These are phyloP conservation scores for Mythimna impura DNA, from an alignment of 2,888 invertebrate species.

Conservation along the genomic window DNA sequence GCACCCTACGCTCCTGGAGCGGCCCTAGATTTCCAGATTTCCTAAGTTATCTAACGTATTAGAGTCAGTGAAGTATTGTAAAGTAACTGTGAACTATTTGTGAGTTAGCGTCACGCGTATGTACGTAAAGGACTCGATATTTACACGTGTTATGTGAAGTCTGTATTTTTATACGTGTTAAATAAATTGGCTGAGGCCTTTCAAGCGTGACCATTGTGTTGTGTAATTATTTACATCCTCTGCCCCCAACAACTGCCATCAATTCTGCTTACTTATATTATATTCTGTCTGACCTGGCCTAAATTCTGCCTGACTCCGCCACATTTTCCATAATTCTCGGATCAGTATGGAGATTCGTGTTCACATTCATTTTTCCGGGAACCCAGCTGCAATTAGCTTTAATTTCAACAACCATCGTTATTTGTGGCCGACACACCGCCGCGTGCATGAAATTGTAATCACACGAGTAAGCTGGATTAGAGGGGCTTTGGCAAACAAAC, in stretches of 20 bases:
- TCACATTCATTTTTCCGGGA: constrained; percentile 18
- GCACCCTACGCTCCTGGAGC: too few relatives aligned
- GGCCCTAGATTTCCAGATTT: too few relatives aligned
- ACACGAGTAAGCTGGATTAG: constrained; percentile 9
- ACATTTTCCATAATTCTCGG: constrained; percentile 30
- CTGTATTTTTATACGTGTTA: too few relatives aligned
- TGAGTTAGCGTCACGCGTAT: too few relatives aligned
- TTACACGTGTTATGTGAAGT: too few relatives aligned
- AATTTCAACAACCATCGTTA: constrained; percentile 19
- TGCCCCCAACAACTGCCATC: not conserved
- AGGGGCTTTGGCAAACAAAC: constrained; percentile 5
- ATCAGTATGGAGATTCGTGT: constrained; percentile 43
- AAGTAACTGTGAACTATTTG: too few relatives aligned
- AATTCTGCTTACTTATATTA: constrained; percentile 13
- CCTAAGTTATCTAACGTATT: too few relatives aligned
- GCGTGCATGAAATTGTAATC: constrained; percentile 12
- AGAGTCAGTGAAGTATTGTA: too few relatives aligned
- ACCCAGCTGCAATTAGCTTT: constrained; percentile 27
- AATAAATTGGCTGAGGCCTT: too few relatives aligned
- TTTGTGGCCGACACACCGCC: constrained; percentile 14
- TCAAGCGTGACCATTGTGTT: too few relatives aligned
- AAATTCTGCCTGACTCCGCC: not conserved
- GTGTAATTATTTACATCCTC: too few relatives aligned
- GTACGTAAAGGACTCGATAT: too few relatives aligned
- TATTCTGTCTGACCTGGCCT: not conserved